phyloP scores from a whole-genome alignment of 2,113 vertebrate species.

The Limanda limanda region DNA sequence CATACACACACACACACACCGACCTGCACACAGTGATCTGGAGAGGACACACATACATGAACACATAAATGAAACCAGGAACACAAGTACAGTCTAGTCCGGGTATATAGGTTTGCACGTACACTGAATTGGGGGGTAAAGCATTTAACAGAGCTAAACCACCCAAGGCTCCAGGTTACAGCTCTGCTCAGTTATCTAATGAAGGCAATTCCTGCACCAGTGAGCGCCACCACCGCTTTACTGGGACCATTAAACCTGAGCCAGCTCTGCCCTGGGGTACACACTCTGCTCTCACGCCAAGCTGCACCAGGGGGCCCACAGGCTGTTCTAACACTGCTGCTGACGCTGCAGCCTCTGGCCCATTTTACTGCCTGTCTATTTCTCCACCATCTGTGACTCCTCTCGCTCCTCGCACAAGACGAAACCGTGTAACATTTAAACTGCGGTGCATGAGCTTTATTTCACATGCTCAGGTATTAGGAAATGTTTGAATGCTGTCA shows the following conservation, averaged over 20 bases:
- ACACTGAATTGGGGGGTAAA: conserved; percentile 43
- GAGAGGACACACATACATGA: conserved; percentile 9
- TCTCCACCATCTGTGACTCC: conserved; percentile 41
- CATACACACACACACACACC: neutral
- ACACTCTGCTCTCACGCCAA: conserved; percentile 47
- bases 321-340: conserved; percentile 42
- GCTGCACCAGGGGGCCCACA: conserved; percentile 57
- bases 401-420: neutral
- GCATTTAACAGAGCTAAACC: conserved; percentile 44
- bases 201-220: conserved; percentile 67
- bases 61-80: conserved; percentile 39
- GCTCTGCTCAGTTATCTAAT: conserved; percentile 61
- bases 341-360: conserved; percentile 61
- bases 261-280: conserved; percentile 60
- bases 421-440: neutral
- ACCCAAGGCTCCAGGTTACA: conserved; percentile 46
- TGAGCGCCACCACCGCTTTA: conserved; percentile 65
- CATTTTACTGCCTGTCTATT: conserved; percentile 52
- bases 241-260: conserved; percentile 71
- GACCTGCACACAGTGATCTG: neutral
- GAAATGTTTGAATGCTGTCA: neutral
- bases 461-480: conserved; percentile 6
- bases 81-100: conserved; percentile 14
- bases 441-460: neutral
- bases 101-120: conserved; percentile 19